A percentile compares a stretch with the other conserved stretches of the same genome.
Conservation (phyloP, 1,140 invertebrate species). For the Drosophila athabasca region DNA sequence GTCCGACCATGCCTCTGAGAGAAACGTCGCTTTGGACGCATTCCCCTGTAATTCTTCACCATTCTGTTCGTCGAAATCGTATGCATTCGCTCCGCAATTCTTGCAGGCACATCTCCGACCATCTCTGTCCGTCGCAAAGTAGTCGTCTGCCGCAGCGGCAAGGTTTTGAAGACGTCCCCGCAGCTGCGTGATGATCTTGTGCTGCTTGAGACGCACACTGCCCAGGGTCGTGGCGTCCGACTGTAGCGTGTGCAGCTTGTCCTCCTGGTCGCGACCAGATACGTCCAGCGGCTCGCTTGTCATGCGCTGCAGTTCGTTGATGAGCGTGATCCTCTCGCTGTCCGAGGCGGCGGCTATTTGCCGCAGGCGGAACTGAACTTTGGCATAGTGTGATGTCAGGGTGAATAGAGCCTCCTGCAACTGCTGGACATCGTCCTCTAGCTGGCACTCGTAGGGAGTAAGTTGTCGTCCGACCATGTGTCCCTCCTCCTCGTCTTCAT, state of each 20-base stretch:
- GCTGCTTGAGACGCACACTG: slow-evolving; percentile 44
- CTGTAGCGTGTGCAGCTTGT: slow-evolving; percentile 31
- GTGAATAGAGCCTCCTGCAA: slow-evolving; percentile 61
- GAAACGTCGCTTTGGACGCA: background rate
- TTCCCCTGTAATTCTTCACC: background rate
- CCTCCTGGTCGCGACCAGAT: background rate
- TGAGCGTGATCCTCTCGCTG: slow-evolving; percentile 31
- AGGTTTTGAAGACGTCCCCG: slow-evolving; percentile 32
- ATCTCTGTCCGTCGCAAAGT: slow-evolving; percentile 21
- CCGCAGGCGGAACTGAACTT: slow-evolving; percentile 62
- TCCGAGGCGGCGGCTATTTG: slow-evolving; percentile 51
- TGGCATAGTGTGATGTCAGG: slow-evolving; percentile 65
- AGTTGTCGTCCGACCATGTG: slow-evolving; percentile 38
- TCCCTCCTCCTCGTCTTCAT: background rate
- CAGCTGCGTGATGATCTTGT: slow-evolving; percentile 42
- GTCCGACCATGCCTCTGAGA: slow-evolving; percentile 10
- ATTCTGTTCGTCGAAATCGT: background rate
- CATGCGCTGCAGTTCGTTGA: slow-evolving; percentile 54
- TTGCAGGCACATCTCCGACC: background rate
- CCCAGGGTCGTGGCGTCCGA: slow-evolving; percentile 34
- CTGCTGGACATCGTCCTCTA: slow-evolving; percentile 63
- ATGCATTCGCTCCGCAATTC: background rate
- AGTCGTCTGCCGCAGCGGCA: background rate
- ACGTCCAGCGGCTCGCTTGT: slow-evolving; percentile 34
- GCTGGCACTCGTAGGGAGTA: slow-evolving; percentile 55